phyloP scores from a whole-genome alignment of 2,113 vertebrate genomes.

The Istiophorus platypterus region DNA sequence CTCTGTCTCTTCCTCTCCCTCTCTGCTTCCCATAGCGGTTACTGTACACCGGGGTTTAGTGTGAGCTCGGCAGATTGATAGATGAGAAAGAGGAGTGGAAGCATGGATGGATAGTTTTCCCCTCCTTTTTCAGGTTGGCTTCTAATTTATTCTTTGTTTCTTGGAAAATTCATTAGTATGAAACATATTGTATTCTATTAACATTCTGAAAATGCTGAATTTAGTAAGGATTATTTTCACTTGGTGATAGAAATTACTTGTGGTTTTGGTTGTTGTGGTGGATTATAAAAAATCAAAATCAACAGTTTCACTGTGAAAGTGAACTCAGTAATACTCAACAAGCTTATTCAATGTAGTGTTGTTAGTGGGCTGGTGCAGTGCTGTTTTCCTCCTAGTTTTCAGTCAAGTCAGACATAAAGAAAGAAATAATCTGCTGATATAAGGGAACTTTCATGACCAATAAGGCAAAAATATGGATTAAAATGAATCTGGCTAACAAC shows the following conservation, averaged over 20 bases:
- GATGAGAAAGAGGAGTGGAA: slow-evolving; percentile 35
- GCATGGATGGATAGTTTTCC: slow-evolving; percentile 56
- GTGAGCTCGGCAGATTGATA: not conserved
- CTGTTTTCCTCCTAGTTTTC: slow-evolving; percentile 41
- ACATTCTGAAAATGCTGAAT: not conserved
- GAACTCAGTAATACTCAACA: not conserved
- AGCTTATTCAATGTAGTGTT: not conserved
- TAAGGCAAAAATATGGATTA: too few species aligned
- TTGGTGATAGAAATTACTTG: not conserved
- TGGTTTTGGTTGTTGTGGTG: not conserved
- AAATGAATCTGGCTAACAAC: not conserved
- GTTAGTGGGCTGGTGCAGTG: slow-evolving; percentile 50
- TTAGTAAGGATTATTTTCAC: not conserved
- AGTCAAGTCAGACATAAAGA: not conserved
- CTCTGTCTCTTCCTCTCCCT: not conserved
- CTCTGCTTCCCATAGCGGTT: not conserved
- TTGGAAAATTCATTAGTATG: not conserved
- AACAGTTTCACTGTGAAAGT: not conserved
- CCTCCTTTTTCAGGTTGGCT: slow-evolving; percentile 52
- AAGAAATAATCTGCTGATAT: not conserved
- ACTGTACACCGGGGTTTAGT: slow-evolving; percentile 8
- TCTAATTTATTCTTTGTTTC: not conserved
- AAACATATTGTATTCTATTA: not conserved
- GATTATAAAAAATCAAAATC: not conserved
- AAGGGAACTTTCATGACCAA: not conserved